phyloP scores from a whole-genome alignment of 2,113 vertebrate genomes.

The Alosa alosa region DNA sequence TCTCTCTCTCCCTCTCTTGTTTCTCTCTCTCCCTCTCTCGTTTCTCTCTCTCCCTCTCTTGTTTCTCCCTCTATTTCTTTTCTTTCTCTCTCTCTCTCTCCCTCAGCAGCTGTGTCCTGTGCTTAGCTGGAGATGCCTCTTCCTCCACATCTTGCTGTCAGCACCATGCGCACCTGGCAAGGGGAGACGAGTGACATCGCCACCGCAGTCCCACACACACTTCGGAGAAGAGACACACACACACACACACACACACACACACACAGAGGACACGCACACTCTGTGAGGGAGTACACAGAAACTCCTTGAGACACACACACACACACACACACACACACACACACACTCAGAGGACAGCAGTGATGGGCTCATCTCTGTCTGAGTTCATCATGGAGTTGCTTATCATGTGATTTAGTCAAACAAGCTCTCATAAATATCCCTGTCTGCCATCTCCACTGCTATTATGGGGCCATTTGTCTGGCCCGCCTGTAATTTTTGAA shows the following conservation, averaged over 20 bases:
- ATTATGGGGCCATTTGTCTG: neutral
- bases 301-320: neutral
- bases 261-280: too few species aligned
- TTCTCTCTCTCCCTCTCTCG: too few species aligned
- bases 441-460: neutral
- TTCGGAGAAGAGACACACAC: neutral
- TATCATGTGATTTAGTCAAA: neutral
- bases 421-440: neutral
- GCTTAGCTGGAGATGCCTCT: neutral
- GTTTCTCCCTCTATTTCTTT: too few species aligned
- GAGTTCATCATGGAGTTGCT: neutral
- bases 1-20: too few species aligned
- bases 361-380: neutral
- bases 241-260: neutral
- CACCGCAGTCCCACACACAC: neutral
- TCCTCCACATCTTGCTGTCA: neutral
- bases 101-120: too few species aligned
- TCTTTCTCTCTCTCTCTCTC: too few species aligned
- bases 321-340: neutral
- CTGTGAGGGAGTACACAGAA: neutral
- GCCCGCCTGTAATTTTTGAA: neutral
- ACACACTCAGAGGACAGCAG: neutral
- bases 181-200: neutral
- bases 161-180: neutral
- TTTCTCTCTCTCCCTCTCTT: too few species aligned